Evolutionary conservation across 2,888 invertebrate genomes (phyloP), one percentile per base, ranked within the genome.

Genomic region (Xanthorhoe spadicearia): DNA sequence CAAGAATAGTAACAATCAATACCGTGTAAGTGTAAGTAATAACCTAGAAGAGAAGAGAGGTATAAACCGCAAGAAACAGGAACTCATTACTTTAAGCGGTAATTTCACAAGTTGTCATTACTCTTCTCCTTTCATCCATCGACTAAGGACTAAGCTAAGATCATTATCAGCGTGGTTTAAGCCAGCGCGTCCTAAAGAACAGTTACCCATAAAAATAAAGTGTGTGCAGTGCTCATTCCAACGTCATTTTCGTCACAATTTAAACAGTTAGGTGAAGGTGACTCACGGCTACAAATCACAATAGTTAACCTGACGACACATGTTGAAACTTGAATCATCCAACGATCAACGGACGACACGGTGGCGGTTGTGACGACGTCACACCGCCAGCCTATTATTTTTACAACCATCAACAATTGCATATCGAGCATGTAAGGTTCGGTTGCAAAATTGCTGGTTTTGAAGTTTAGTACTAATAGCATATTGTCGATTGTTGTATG

Each of bases 361-460:
- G 61, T 61, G 51, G 2, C 17, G 13, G 38, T 28, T 67, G 67
- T 70, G 65, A 68, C 69, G 68, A 62, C 52, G 46, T 13, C 10
- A 10, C n/a, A n/a, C n/a, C n/a, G n/a, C 23, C 23, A 6, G 7
- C 32, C 32, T 32, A 6, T 32, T 32, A 32, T 4, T 43, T 43
- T 1, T 43, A 43, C 13, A 43, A 4, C 38, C 13, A 43, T 43
- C 13, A 43, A 4, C 38, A 3, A 43, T 43, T 43, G 10, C 38
- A 9, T 38, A 38, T 10, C 13, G 38, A 38, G 13, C 38, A 6
- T 32, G 32, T 32, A 32, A 32, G 32, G 32, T 32, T 32, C 32
- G 32, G 32, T 6, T 2, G 32, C 32, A 6, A 0, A 32, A 6
- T 32, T 32, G 32, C 8, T 32, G 32, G 32, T 32, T 32, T 32